Evolutionary conservation across 1,140 invertebrate genomes (phyloP), one percentile per base, ranked within the genome.

Genomic region (Calliphora vicina): DNA sequence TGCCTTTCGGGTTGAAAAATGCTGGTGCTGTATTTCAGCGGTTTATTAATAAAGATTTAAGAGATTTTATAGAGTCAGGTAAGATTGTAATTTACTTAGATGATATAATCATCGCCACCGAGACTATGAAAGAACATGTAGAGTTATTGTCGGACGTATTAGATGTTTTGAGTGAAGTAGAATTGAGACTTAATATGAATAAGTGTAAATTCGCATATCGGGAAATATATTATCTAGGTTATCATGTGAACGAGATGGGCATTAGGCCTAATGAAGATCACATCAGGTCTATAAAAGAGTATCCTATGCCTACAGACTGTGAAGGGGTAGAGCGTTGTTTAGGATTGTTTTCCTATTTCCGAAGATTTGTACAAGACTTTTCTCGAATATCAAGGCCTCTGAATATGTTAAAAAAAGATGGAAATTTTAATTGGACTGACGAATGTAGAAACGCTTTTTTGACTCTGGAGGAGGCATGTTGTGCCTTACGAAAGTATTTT

Each of bases 161-260:
- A 5, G 2, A 10, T n/a, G 20, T 26, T 17, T 80, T 80, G 50
- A 15, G n/a, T 25, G 42, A 43, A 29, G 25, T 29, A 17, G 76
- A 35, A 1, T 43, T 80, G 12, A 23, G 29, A 25, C 35, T 80
- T 15, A 80, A 80, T 29, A 17, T 43, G 20, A 20, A 80, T 20
- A 80, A 80, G 29, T 80, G 76, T 43, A 80, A 80, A 45, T 43
- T 80, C n/a, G 76, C 76, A 23, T 80, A 80, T 50, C 9, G 23
- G 10, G 43, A 80, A 20, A 50, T 80, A 50, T 29, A 80, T 17
- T 50, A 50, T 25, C 4, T 80, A 80, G 76, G 42, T 4, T 45
- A 80, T 80, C 9, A 20, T 10, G 76, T 80, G 12, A 20, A 25
- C 25, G 17, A 20, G 20, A 45, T 29, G 42, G 76, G 35, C 20